phyloP scores from a whole-genome alignment of 2,888 invertebrate genomes.

The Dimorphilus gyrociliatus region DNA sequence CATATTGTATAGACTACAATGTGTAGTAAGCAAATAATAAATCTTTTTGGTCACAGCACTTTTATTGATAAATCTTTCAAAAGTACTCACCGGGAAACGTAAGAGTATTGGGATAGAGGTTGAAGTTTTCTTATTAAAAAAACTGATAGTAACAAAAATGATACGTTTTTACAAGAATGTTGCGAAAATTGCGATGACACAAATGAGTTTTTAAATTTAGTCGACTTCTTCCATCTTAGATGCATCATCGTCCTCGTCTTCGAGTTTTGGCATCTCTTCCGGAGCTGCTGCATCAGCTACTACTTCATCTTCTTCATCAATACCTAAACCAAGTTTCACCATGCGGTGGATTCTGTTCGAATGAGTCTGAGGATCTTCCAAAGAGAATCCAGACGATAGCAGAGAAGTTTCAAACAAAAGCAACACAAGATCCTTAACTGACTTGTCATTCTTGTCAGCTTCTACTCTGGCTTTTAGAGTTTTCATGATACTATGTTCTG shows the following conservation, averaged over 20 bases:
- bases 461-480: constrained; percentile 77
- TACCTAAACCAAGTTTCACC: constrained; percentile 95
- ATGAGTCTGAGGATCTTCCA: constrained; percentile 76
- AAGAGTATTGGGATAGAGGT: too few relatives aligned
- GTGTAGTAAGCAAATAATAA: too few relatives aligned
- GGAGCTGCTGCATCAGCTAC: constrained; percentile 16
- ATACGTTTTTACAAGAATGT: too few relatives aligned
- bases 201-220: too few relatives aligned
- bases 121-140: too few relatives aligned
- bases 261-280: constrained; percentile 61
- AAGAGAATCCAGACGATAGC: constrained; percentile 81
- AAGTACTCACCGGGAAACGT: too few relatives aligned
- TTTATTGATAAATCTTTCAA: too few relatives aligned
- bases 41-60: too few relatives aligned
- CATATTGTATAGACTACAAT: too few relatives aligned
- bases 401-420: constrained; percentile 87
- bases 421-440: constrained; percentile 90
- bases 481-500: too few relatives aligned
- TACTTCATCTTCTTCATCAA: constrained; percentile 77
- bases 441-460: constrained; percentile 91
- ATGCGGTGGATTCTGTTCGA: constrained; percentile 88
- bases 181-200: too few relatives aligned
- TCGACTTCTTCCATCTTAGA: constrained; percentile 99
- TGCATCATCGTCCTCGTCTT: constrained; percentile 72
- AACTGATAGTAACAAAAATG: too few relatives aligned